These are phyloP conservation scores for Sminthopsis crassicaudata DNA, from an alignment of 2,113 vertebrate genomes.

Conservation along the genomic window DNA sequence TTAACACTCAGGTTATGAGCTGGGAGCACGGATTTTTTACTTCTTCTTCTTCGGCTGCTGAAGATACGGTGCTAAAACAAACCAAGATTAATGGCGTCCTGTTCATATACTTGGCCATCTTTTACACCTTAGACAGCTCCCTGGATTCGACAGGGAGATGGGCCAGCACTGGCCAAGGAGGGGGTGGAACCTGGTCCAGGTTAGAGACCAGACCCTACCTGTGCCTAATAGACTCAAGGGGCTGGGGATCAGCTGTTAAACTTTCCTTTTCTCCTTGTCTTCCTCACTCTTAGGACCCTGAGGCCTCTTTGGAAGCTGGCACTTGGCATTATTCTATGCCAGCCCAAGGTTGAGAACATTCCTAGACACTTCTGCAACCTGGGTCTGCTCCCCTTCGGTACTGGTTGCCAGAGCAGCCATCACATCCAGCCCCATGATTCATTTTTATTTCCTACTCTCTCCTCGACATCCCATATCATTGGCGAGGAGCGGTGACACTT, in stretches of 20 bases:
- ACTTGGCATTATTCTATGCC: conserved; percentile 77
- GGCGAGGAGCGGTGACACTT: conserved; percentile 85
- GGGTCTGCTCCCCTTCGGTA: conserved; percentile 83
- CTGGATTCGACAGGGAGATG: conserved; percentile 62
- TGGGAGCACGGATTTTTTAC: conserved; percentile 78
- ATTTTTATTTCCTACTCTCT: conserved; percentile 89
- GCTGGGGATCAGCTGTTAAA: conserved; percentile 70
- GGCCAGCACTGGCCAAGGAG: neutral
- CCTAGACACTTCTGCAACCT: conserved; percentile 80
- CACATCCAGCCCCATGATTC: conserved; percentile 87
- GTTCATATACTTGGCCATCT: conserved; percentile 86
- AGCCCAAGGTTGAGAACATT: conserved; percentile 82
- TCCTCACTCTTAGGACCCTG: conserved; percentile 63
- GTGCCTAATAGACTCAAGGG: conserved; percentile 62
- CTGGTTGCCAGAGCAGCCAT: conserved; percentile 85
- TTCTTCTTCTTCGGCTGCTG: conserved; percentile 75
- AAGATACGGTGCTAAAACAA: conserved; percentile 85
- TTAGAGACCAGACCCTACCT: conserved; percentile 64
- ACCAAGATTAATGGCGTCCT: conserved; percentile 87
- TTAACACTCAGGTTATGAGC: conserved; percentile 89
- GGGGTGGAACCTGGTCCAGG: conserved; percentile 71
- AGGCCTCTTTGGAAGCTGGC: conserved; percentile 63
- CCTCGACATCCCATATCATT: conserved; percentile 86
- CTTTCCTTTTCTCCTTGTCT: neutral
- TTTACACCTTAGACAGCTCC: conserved; percentile 83